Evolutionary conservation across 2,113 vertebrate genomes (phyloP).

Genomic region (Balaenoptera acutorostrata): DNA sequence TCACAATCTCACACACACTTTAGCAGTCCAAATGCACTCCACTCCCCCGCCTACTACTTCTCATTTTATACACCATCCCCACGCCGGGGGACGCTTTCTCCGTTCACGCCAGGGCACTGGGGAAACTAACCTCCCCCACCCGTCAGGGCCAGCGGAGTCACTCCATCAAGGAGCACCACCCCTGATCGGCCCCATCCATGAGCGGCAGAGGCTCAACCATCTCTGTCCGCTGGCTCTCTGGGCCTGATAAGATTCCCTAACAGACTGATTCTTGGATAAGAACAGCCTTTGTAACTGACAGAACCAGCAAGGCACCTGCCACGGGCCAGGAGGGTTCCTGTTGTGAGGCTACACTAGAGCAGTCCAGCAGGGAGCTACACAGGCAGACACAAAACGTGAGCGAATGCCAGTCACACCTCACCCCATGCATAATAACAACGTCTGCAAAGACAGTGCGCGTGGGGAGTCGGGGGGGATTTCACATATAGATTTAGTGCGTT

Average conservation of each 20-base stretch:
- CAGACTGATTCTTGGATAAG: neutral
- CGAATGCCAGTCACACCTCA: neutral
- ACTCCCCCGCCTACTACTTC: neutral
- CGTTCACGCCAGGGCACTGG: neutral
- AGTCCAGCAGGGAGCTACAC: neutral
- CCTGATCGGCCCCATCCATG: neutral
- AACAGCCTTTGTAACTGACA: neutral
- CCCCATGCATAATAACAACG: rapidly evolving
- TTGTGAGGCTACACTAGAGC: rapidly evolving
- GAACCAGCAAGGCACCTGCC: neutral
- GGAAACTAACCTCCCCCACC: neutral
- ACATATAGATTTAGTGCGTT: neutral
- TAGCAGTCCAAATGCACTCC: neutral
- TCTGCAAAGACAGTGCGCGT: neutral
- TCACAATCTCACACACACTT: neutral
- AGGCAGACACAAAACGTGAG: neutral
- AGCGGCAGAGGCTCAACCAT: neutral
- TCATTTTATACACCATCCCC: neutral
- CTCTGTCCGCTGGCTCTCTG: neutral
- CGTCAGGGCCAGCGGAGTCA: neutral
- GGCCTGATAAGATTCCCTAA: neutral
- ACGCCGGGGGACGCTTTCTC: neutral
- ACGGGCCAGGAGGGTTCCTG: rapidly evolving
- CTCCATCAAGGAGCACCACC: neutral
- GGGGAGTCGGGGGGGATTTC: neutral